Conservation (phyloP, 2,888 invertebrate species). For the Ochlodes sylvanus region DNA sequence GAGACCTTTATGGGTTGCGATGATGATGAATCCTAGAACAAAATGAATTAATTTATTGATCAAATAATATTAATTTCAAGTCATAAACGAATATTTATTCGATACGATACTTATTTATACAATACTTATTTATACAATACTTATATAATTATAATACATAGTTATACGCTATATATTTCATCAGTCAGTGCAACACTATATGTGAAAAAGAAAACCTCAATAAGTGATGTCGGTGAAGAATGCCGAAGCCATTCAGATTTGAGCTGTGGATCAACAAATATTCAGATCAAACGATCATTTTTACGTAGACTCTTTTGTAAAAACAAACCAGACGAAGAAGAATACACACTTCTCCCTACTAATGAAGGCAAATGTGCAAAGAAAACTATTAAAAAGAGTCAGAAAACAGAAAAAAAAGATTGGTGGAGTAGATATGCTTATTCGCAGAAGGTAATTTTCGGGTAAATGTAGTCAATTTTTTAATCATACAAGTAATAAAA, state of each 20-base stretch:
- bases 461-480: too few species aligned
- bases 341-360: constrained; percentile 62
- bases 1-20: too few species aligned
- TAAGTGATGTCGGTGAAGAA: background rate
- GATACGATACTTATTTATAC: too few species aligned
- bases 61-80: too few species aligned
- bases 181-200: constrained; percentile 43
- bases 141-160: background rate
- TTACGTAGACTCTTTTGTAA: constrained; percentile 56
- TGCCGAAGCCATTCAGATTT: background rate
- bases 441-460: constrained; percentile 53
- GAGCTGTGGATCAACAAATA: constrained; percentile 27
- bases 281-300: constrained; percentile 46
- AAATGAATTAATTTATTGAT: too few species aligned
- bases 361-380: constrained; percentile 49
- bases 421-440: constrained; percentile 70
- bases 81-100: too few species aligned
- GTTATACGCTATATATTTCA: constrained; percentile 6
- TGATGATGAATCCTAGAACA: too few species aligned
- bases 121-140: too few species aligned
- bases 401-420: constrained; percentile 50
- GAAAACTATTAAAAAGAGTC: constrained; percentile 42
- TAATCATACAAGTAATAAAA: too few species aligned
- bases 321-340: constrained; percentile 58
- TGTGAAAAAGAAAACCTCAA: constrained; percentile 43